Evolutionary conservation across 2,113 vertebrate genomes (phyloP), one percentile per base, ranked within the genome.

Genomic region (Ellobius talpinus): DNA sequence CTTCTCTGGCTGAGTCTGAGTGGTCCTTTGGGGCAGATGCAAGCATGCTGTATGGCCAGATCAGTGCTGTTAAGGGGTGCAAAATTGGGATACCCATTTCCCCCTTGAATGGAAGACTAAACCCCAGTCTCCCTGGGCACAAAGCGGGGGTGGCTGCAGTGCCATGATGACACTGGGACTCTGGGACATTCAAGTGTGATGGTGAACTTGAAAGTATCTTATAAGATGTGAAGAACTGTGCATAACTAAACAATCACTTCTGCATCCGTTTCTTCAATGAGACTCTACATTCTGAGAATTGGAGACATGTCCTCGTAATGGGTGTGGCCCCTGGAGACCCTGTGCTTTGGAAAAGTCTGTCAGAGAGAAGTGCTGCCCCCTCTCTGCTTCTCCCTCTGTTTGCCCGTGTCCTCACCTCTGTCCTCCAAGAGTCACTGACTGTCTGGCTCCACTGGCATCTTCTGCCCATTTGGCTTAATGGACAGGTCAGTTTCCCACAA

Each of bases 21-120:
- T 42, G 77, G 52, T 42, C 36, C 9, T 70, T 55, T 86, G 5
- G 72, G 63, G 9, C 45, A 78, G 74, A 13, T 42, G 36, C 47
- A 3, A 21, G 13, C 12, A 3, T 1, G 14, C 61, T 42, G 13
- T 0, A 24, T 65, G 52, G 42, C 31, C 42, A 85, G 42, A 42
- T 65, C n/a, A 17, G 45, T 2, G 23, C 45, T 14, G 50, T 42
- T 29, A 23, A 2, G 42, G 66, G 7, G 12, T 50, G 47, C 45
- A 14, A 50, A 82, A 33, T 31, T 26, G 33, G 52, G 39, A 70
- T 47, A n/a, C 45, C n/a, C 31, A 1, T 13, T 45, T 66, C 36
- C 61, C 65, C 66, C 42, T 10, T 7, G 66, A 47, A 14, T 5
- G 14, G n/a, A 66, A 36, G n/a, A 55, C 6, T 9, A 61, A 13